A percentile compares a stretch with the other conserved stretches of the same genome.
Evolutionary conservation across 1,140 invertebrate genomes (phyloP).

Genomic region (Pseudomyrmex cubaensis): DNA sequence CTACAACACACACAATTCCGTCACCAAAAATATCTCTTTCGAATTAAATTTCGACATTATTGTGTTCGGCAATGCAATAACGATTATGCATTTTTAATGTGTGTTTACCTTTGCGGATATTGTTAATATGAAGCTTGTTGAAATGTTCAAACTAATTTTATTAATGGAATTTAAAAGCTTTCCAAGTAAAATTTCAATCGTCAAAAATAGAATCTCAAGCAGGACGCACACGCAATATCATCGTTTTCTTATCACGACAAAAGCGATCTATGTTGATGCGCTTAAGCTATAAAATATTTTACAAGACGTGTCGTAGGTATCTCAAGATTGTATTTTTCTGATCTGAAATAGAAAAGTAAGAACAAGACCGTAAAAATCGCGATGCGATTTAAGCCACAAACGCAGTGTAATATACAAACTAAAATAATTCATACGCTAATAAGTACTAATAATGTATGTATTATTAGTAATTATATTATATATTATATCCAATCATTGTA

Average conservation of each 20-base stretch:
- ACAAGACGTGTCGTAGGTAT: conserved; percentile 26
- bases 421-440: no score
- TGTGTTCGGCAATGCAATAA: background rate
- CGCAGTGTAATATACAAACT: background rate
- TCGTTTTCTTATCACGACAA: conserved; percentile 3
- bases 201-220: background rate
- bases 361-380: background rate
- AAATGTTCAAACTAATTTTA: background rate
- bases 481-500: no score
- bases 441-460: no score
- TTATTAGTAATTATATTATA: no score
- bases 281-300: conserved; percentile 51
- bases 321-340: conserved; percentile 6
- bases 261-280: conserved; percentile 14
- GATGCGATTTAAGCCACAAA: background rate
- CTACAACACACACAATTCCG: conserved; percentile 20
- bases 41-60: conserved; percentile 28
- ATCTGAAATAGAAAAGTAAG: conserved; percentile 15
- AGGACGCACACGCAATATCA: background rate
- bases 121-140: conserved; percentile 13
- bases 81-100: background rate
- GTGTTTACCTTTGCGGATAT: background rate
- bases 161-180: background rate
- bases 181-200: conserved; percentile 2
- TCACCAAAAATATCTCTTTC: conserved; percentile 5